phyloP scores from a whole-genome alignment of 2,113 vertebrate species.

The Chelonoidis abingdonii region DNA sequence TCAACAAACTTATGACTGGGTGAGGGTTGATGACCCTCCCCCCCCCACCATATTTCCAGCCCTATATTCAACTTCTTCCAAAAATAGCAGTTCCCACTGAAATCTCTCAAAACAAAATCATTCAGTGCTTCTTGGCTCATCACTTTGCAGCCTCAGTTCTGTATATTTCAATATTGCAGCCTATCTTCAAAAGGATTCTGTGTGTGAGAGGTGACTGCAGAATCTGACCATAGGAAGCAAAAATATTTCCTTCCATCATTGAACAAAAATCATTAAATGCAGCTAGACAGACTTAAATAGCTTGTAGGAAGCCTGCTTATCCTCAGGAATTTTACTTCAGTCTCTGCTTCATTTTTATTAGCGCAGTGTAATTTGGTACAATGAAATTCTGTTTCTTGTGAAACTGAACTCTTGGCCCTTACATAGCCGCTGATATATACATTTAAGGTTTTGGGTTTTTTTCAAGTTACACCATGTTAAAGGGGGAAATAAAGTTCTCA shows the following conservation, averaged over 20 bases:
- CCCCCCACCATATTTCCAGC: not conserved
- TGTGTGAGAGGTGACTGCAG: not conserved
- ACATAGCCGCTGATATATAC: not conserved
- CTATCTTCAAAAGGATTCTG: constrained; percentile 3
- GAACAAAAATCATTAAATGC: not conserved
- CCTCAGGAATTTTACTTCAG: not conserved
- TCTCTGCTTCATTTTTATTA: constrained; percentile 12
- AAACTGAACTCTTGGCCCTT: constrained; percentile 18
- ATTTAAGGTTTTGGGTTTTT: not conserved
- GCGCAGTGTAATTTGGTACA: not conserved
- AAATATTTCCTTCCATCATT: not conserved
- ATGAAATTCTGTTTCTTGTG: not conserved
- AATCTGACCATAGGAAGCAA: not conserved
- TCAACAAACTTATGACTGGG: not conserved
- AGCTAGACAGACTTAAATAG: not conserved
- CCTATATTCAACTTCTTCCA: not conserved
- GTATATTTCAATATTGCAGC: not conserved
- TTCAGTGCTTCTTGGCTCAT: not conserved
- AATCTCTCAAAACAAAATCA: not conserved
- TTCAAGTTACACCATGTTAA: constrained; percentile 15
- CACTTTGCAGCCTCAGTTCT: not conserved
- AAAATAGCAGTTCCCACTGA: not conserved
- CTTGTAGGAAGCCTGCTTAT: not conserved
- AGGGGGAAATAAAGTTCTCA: not conserved
- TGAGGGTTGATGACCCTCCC: not conserved